A percentile compares a stretch with the other conserved stretches of the same genome.
phyloP scores from a whole-genome alignment of 2,888 invertebrate genomes.

The Thyatira batis region DNA sequence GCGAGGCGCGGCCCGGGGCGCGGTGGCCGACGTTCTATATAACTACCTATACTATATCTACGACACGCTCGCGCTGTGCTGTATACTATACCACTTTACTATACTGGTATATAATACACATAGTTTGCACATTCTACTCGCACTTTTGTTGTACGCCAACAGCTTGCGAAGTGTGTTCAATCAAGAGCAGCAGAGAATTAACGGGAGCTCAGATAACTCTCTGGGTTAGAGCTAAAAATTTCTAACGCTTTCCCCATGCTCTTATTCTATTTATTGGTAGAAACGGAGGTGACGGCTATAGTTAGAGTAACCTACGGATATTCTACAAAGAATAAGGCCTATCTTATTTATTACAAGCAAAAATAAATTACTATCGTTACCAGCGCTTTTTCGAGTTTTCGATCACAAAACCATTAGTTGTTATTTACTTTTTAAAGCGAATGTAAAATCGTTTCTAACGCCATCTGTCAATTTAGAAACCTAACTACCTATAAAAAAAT shows the following conservation, averaged over 20 bases:
- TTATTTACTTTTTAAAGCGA: too few species aligned
- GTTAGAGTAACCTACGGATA: too few species aligned
- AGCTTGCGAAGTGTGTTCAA: background rate
- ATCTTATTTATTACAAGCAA: too few species aligned
- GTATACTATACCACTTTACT: slow-evolving; percentile 1
- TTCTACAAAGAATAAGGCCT: too few species aligned
- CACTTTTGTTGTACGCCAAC: background rate
- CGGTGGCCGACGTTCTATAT: slow-evolving; percentile 20
- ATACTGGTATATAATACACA: slow-evolving; percentile 5
- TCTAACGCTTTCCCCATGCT: too few species aligned
- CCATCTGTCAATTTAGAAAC: background rate
- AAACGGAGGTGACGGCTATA: too few species aligned
- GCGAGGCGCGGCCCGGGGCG: slow-evolving; percentile 54
- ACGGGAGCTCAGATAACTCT: background rate
- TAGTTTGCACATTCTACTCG: background rate
- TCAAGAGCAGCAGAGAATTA: background rate
- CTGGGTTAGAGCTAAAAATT: too few species aligned
- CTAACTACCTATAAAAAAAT: slow-evolving; percentile 22
- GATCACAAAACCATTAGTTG: too few species aligned
- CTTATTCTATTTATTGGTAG: too few species aligned
- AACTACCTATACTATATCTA: slow-evolving; percentile 6
- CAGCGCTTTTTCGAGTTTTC: too few species aligned
- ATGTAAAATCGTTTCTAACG: too few species aligned
- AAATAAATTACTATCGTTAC: too few species aligned
- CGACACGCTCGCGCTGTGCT: background rate